These are phyloP conservation scores for Hemichromis elongatus DNA, from an alignment of 2,113 vertebrate species.

Conservation along the genomic window DNA sequence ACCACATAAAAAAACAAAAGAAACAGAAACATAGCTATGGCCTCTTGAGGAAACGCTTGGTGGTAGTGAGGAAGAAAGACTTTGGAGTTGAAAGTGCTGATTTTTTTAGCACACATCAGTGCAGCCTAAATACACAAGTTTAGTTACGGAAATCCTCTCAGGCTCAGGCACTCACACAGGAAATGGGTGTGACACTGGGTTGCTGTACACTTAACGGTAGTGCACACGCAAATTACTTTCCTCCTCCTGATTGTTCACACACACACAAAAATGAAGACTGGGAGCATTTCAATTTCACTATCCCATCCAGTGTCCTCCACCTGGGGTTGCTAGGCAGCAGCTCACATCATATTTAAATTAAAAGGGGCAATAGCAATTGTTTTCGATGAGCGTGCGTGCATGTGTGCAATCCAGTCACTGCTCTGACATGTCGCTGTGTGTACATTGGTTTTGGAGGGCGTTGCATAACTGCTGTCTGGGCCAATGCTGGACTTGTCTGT, in stretches of 20 bases:
- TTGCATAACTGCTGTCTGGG: conserved; percentile 37
- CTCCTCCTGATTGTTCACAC: not conserved
- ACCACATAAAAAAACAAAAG: not conserved
- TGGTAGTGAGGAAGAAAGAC: not conserved
- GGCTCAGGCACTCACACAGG: conserved; percentile 10
- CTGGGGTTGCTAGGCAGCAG: conserved; percentile 47
- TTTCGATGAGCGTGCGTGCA: not conserved
- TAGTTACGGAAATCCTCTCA: conserved; percentile 6
- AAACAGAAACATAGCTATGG: not conserved
- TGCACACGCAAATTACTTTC: not conserved
- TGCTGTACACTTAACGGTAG: not conserved
- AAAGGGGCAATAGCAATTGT: not conserved
- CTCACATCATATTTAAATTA: conserved; percentile 15
- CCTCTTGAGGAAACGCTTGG: not conserved
- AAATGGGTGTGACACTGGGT: conserved; percentile 32
- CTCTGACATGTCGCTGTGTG: conserved; percentile 13
- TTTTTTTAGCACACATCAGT: not conserved
- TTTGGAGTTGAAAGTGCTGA: not conserved
- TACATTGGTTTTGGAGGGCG: not conserved
- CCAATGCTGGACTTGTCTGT: not conserved
- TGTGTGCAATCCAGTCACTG: not conserved
- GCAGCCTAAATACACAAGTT: not conserved
- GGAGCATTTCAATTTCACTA: conserved; percentile 26
- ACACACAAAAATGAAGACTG: not conserved
- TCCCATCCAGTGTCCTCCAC: conserved; percentile 28